Conservation (phyloP, 2,888 invertebrate genomes). For the Glaucopsyche alexis region DNA sequence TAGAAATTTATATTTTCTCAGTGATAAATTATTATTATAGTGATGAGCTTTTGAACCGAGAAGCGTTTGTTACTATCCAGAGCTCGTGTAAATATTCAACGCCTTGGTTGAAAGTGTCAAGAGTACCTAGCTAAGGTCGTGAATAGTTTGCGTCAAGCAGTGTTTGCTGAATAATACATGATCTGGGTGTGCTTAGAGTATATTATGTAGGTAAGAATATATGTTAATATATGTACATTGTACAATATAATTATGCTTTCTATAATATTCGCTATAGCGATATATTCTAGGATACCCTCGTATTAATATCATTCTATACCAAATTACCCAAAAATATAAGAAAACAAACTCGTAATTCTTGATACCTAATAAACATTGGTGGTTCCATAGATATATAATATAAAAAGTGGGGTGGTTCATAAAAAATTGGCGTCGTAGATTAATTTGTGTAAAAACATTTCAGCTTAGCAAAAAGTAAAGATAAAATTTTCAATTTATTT, state of each 20-base stretch:
- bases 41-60: background rate
- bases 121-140: constrained; percentile 37
- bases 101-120: constrained; percentile 40
- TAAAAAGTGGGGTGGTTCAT: too few relatives aligned
- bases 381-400: too few relatives aligned
- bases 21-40: background rate
- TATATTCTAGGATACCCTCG: too few relatives aligned
- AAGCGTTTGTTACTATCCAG: background rate
- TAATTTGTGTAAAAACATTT: background rate
- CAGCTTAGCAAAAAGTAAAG: constrained; percentile 40
- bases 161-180: constrained; percentile 44
- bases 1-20: background rate
- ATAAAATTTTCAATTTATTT: constrained; percentile 29
- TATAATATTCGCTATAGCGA: background rate
- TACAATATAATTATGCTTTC: background rate
- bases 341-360: too few relatives aligned
- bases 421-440: background rate
- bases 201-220: background rate
- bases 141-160: constrained; percentile 40
- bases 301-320: too few relatives aligned
- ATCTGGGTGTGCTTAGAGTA: constrained; percentile 30
- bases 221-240: background rate
- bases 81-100: background rate
- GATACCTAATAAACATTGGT: background rate
- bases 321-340: too few relatives aligned